A percentile compares a stretch with the other conserved stretches of the same genome.
These are phyloP conservation scores for Morpho achilles DNA, from an alignment of 2,888 invertebrate species.

Conservation along the genomic window DNA sequence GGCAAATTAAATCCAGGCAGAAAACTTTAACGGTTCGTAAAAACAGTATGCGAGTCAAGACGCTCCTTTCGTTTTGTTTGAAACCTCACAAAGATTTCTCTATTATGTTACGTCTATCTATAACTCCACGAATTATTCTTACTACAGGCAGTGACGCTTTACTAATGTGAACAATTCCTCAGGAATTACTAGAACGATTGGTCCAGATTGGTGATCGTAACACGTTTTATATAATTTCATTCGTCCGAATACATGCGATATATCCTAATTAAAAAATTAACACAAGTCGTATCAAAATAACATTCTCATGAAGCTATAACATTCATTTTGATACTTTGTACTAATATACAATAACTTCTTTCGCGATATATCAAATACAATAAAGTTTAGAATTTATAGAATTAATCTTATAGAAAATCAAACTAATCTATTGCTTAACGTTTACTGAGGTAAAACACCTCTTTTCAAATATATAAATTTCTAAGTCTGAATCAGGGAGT, in stretches of 20 bases:
- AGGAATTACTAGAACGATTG: slow-evolving; percentile 40
- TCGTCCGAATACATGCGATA: slow-evolving; percentile 33
- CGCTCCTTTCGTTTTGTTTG: slow-evolving; percentile 4
- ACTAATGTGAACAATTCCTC: slow-evolving; percentile 37
- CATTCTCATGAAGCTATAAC: slow-evolving; percentile 49
- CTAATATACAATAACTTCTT: slow-evolving; percentile 67
- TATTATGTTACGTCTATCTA: slow-evolving; percentile 35
- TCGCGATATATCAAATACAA: slow-evolving; percentile 46
- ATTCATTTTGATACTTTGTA: slow-evolving; percentile 53
- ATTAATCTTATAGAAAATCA: slow-evolving; percentile 53
- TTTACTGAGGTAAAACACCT: slow-evolving; percentile 37
- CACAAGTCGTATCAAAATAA: slow-evolving; percentile 66
- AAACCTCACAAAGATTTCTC: slow-evolving; percentile 32
- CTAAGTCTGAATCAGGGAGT: slow-evolving; percentile 32
- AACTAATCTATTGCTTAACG: slow-evolving; percentile 50
- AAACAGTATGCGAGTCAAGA: slow-evolving; percentile 8
- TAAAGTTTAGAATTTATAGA: slow-evolving; percentile 48
- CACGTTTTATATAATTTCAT: slow-evolving; percentile 19
- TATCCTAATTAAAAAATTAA: slow-evolving; percentile 42
- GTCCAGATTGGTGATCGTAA: slow-evolving; percentile 44
- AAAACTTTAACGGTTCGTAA: background rate
- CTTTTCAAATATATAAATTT: slow-evolving; percentile 18
- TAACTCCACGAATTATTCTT: slow-evolving; percentile 31
- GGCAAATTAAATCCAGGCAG: no score
- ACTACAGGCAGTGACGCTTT: slow-evolving; percentile 47